Conservation (phyloP, 2,113 vertebrate species). For the Rhinoptilus africanus region DNA sequence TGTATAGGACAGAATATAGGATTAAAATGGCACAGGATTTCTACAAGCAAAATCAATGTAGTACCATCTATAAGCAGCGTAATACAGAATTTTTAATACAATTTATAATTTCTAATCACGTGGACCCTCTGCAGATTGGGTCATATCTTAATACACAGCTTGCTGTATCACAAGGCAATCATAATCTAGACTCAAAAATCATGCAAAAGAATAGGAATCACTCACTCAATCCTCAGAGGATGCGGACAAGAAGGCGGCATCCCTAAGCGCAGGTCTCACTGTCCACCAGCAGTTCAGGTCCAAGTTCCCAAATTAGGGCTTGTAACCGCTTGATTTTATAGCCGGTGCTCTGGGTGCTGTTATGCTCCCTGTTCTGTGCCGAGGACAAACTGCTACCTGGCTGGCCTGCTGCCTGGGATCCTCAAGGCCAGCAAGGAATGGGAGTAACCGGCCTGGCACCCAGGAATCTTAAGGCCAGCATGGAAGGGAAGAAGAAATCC, state of each 20-base stretch:
- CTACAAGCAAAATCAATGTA: neutral
- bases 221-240: neutral
- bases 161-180: neutral
- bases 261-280: neutral
- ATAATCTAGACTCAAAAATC: neutral
- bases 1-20: neutral
- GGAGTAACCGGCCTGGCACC: neutral
- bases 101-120: neutral
- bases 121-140: neutral
- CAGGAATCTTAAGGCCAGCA: neutral
- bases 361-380: neutral
- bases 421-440: neutral
- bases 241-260: neutral
- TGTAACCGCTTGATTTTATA: neutral
- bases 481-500: neutral
- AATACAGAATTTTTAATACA: neutral
- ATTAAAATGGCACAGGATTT: neutral
- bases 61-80: neutral
- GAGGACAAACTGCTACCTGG: fast-evolving
- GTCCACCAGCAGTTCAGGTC: neutral
- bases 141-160: neutral
- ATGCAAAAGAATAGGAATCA: neutral
- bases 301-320: neutral
- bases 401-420: neutral
- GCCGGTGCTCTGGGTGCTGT: neutral